These are phyloP conservation scores for Peromyscus attwateri DNA, from an alignment of 2,797 vertebrate genomes.

Conservation along the genomic window DNA sequence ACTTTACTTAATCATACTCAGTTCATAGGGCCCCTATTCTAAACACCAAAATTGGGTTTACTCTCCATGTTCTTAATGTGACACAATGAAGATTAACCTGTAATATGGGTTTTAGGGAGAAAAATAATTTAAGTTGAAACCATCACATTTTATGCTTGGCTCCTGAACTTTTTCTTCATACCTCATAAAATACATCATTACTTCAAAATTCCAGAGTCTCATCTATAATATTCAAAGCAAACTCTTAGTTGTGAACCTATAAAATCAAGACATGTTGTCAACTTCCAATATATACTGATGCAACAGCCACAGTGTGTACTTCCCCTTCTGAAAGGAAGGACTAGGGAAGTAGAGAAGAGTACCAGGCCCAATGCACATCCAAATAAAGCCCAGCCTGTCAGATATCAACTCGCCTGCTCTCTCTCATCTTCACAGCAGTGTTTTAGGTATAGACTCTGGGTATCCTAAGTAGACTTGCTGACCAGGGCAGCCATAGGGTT, in stretches of 20 bases:
- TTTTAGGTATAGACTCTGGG: neutral
- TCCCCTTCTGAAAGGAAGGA: neutral
- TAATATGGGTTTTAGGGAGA: neutral
- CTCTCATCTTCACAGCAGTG: neutral
- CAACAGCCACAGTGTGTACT: rapidly evolving
- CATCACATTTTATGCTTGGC: too few relatives aligned
- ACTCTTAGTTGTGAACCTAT: neutral
- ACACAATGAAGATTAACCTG: neutral
- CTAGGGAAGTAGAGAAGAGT: neutral
- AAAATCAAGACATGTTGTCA: neutral
- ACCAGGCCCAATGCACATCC: neutral
- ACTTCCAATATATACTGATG: neutral
- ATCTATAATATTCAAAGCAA: neutral
- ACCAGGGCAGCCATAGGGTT: neutral
- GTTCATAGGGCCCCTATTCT: neutral
- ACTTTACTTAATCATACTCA: neutral
- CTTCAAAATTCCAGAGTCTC: neutral
- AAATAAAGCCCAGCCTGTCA: neutral
- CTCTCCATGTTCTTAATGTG: neutral
- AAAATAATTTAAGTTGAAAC: neutral
- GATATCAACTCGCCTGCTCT: neutral
- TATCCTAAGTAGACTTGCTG: neutral
- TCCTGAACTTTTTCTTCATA: neutral
- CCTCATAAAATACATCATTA: neutral
- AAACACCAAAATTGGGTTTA: neutral